A percentile compares a stretch with the other conserved stretches of the same genome.
These are phyloP conservation scores for Proterorhinus semilunaris DNA, from an alignment of 2,113 vertebrate genomes.

Conservation along the genomic window DNA sequence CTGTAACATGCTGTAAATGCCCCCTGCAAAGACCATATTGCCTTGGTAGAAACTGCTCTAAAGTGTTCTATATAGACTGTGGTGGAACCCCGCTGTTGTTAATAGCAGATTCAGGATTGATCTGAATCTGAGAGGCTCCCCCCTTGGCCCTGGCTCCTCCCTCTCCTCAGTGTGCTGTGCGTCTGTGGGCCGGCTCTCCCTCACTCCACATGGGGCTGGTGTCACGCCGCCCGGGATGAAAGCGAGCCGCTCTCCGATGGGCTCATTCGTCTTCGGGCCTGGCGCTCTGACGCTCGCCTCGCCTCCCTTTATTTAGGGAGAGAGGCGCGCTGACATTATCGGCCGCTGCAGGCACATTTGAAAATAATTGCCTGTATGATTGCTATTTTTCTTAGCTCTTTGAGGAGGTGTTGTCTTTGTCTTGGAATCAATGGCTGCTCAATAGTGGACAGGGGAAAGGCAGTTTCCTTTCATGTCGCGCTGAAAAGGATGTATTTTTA, in stretches of 20 bases:
- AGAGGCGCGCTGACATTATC: conserved; percentile 77
- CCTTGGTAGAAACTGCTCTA: conserved; percentile 31
- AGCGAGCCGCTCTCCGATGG: conserved; percentile 64
- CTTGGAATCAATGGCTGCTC: conserved; percentile 77
- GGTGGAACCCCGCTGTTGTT: conserved; percentile 42
- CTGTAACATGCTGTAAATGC: conserved; percentile 17
- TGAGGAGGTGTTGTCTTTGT: conserved; percentile 79
- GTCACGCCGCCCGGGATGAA: conserved; percentile 69
- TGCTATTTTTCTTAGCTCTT: conserved; percentile 78
- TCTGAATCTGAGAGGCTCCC: conserved; percentile 24
- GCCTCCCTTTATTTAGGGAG: conserved; percentile 72
- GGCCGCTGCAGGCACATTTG: conserved; percentile 77
- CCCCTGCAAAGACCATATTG: conserved; percentile 43
- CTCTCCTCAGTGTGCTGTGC: conserved; percentile 40
- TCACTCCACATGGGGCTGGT: conserved; percentile 62
- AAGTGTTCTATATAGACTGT: conserved; percentile 41
- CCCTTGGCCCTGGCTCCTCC: conserved; percentile 49
- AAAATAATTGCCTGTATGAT: conserved; percentile 81
- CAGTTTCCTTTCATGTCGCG: conserved; percentile 76
- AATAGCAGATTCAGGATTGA: conserved; percentile 38
- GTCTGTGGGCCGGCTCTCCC: conserved; percentile 58
- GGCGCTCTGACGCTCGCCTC: conserved; percentile 68
- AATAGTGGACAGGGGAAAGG: conserved; percentile 76
- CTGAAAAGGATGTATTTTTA: conserved; percentile 78
- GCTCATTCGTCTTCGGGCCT: conserved; percentile 72